Evolutionary conservation across 2,888 invertebrate species (phyloP).

Genomic region (Bugulina stolonifera): DNA sequence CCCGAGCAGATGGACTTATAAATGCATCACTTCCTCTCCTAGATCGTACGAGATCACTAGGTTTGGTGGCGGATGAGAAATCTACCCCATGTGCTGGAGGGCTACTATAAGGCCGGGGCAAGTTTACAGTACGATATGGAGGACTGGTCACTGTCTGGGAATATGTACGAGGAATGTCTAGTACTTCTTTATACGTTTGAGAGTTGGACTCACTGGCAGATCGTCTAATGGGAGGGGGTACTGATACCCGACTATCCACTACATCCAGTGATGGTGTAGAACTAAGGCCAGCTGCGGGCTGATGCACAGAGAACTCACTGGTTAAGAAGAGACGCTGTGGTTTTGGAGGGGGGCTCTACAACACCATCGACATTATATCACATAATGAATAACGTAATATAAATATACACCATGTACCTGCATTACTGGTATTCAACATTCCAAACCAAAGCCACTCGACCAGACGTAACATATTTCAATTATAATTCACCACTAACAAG

Average conservation of each 20-base stretch:
- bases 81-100: not conserved
- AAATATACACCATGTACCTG: not conserved
- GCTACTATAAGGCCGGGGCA: not conserved
- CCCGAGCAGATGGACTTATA: not conserved
- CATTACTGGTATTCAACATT: not conserved
- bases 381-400: not conserved
- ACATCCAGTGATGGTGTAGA: not conserved
- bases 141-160: not conserved
- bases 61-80: not conserved
- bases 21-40: not conserved
- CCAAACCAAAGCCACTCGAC: not conserved
- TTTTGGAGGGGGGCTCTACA: conserved; percentile 15
- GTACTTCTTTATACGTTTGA: too few species aligned
- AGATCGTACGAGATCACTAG: not conserved
- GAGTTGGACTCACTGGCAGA: not conserved
- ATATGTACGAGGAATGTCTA: too few species aligned
- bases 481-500: too few species aligned
- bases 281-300: not conserved
- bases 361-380: too few species aligned
- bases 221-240: not conserved
- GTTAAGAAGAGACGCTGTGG: conserved; percentile 1
- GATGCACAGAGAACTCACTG: not conserved
- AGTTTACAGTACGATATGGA: not conserved
- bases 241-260: not conserved
- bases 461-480: not conserved